Base-by-base conservation (phyloP, 2,888 invertebrate genomes). In the Oegoconia quadripuncta region DNA sequence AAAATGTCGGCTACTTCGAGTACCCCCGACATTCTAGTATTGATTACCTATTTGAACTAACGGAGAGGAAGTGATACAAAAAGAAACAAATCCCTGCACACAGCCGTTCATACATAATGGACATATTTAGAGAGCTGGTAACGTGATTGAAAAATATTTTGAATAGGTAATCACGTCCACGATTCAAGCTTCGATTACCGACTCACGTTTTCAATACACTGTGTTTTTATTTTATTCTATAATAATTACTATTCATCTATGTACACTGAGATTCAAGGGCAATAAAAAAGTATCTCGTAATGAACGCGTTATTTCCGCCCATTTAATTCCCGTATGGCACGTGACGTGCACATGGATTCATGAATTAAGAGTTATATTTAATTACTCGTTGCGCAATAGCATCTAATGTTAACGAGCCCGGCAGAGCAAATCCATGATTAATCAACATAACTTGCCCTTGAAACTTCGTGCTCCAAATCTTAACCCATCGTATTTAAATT, bases 371-470 rank as follows among this genome's bases (percentile, higher is more conserved):
- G 44, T 49, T 49, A 41, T 43, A 50, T 52, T 55, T 60, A 60
- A 57, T 62, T 60, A 57, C 49, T 53, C 39, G 39, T 41, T 55
- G 48, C 50, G 50, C 57, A 58, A 54, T 42, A 42, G 38, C 40
- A 44, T 36, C 41, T 33, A 41, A 44, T 41, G 44, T 46, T 42
- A 41, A 46, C 46, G 37, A 44, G 41, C 40, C 40, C 34, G 46
- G 46, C 43, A 54, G 55, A 51, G 63, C 57, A 55, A 62, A 60
- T 61, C 64, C 63, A 59, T 65, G 59, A 78, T 78, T 77, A 76
- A 78, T 78, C 73, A 76, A 65, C 65, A 53, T 13, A 14, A 27
- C 47, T 38, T 50, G 67, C 57, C 73, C 74, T 69, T 72, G 69
- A 53, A 67, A 69, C 55, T 64, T 56, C 55, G 63, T 64, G 65